Base-by-base conservation (phyloP, 2,888 invertebrate species). In the Polia nebulosa region DNA sequence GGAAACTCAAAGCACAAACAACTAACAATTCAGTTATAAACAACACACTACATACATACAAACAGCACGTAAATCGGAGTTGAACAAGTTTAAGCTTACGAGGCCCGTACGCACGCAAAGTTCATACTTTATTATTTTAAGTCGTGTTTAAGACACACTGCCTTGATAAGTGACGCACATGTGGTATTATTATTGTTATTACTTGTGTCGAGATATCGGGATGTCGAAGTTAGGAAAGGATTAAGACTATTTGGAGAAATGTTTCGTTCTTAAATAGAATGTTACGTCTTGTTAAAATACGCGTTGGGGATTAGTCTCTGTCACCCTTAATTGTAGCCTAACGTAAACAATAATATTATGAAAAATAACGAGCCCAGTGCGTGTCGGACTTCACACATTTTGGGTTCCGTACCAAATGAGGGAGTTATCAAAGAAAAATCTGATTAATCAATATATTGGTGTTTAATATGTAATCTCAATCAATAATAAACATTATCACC, bases 61-160 rank as follows among this genome's bases (percentile, higher is more conserved):
- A 61, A 64, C 58, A 73, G 20, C 27, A 68, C 29, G 72, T 61
- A 61, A 80, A 80, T 60, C 76, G 45, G 63, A 78, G 78, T 77
- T 80, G 63, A 75, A 75, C 67, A 83, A 81, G 72, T 81, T 83
- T 71, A 67, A 83, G 74, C 81, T 65, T 68, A 68, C 68, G 64
- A 64, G 45, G 47, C 57, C 56, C 72, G 81, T 66, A 77, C 71
- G 83, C 77, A 81, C 65, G 78, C 81, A 49, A 80, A 81, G 65
- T 81, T 81, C 81, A 71, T 83, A 83, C 78, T 57, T 78, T 78
- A 81, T 81, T 81, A 81, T 81, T 80, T 77, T 72, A 83, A 74
- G 81, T 76, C 67, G 61, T 55, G 65, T 74, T 56, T 62, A 34
- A 62, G 73, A 73, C 81, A 77, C 49, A 76, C 69, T 27, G 76